Percentiles rank a stretch among this genome's conserved stretches.
Conservation (phyloP, 2,797 vertebrate species). For the Xerus rutilus region DNA sequence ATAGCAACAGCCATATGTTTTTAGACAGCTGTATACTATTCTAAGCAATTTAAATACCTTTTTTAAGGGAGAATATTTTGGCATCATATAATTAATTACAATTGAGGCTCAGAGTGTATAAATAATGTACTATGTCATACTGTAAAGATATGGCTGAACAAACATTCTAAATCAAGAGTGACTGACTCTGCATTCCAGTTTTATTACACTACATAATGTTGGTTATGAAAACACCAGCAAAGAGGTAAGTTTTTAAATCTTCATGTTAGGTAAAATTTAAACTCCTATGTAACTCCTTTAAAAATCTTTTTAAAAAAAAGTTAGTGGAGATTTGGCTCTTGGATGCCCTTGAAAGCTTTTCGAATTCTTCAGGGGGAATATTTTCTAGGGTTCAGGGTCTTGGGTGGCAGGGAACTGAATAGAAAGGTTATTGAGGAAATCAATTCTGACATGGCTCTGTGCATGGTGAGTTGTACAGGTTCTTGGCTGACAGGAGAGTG, state of each 20-base stretch:
- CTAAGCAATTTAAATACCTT: not conserved
- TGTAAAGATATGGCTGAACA: conserved; percentile 23
- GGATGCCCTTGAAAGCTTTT: not conserved
- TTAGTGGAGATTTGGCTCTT: not conserved
- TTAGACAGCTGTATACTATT: not conserved
- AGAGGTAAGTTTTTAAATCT: not conserved
- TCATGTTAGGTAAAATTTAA: not conserved
- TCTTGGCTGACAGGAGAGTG: not conserved
- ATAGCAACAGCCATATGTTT: not conserved
- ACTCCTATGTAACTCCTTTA: not conserved
- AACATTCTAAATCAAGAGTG: not conserved
- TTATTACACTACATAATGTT: not conserved
- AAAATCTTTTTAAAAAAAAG: not conserved
- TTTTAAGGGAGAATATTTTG: not conserved
- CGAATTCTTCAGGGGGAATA: not conserved
- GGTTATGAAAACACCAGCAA: not conserved
- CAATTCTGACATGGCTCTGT: not conserved
- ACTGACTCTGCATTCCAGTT: not conserved
- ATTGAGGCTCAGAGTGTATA: not conserved
- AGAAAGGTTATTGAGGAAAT: not conserved
- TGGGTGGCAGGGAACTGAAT: not conserved
- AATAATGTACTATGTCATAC: not conserved
- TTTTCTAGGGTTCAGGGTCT: not conserved
- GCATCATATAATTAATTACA: not conserved
- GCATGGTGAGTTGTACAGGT: not conserved